Percentiles rank a stretch among this genome's conserved stretches.
Evolutionary conservation across 2,888 invertebrate genomes (phyloP).

Genomic region (Perithous albicinctus): DNA sequence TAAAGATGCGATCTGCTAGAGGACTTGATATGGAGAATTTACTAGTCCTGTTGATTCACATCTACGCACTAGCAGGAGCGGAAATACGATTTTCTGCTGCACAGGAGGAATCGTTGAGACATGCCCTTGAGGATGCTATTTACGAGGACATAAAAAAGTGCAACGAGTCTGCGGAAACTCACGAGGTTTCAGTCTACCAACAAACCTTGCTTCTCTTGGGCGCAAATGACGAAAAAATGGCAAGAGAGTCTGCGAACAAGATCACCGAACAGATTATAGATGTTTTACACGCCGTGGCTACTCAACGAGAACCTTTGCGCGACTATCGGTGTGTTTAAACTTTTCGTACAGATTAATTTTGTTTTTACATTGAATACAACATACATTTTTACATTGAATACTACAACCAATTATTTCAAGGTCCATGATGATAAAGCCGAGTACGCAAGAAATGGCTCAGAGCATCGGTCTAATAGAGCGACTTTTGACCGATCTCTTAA

Average conservation of each 20-base stretch:
- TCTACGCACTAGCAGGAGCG: conserved; percentile 88
- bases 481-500: conserved; percentile 87
- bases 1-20: conserved; percentile 86
- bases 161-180: conserved; percentile 71
- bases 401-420: too few species aligned
- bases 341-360: conserved; percentile 9
- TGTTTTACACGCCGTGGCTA: conserved; percentile 83
- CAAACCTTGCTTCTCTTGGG: conserved; percentile 79
- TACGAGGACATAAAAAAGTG: conserved; percentile 86
- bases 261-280: conserved; percentile 80
- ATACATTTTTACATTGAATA: background rate
- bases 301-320: conserved; percentile 82
- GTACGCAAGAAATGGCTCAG: conserved; percentile 85
- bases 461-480: conserved; percentile 87
- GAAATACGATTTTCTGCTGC: conserved; percentile 86
- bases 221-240: conserved; percentile 73
- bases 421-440: conserved; percentile 85
- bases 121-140: conserved; percentile 86
- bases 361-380: background rate
- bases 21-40: conserved; percentile 87
- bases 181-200: conserved; percentile 78
- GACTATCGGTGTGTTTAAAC: conserved; percentile 83
- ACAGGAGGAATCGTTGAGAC: conserved; percentile 86
- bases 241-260: conserved; percentile 80
- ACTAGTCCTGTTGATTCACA: conserved; percentile 87